Evolutionary conservation across 2,888 invertebrate genomes (phyloP).

Genomic region (Myathropa florea): DNA sequence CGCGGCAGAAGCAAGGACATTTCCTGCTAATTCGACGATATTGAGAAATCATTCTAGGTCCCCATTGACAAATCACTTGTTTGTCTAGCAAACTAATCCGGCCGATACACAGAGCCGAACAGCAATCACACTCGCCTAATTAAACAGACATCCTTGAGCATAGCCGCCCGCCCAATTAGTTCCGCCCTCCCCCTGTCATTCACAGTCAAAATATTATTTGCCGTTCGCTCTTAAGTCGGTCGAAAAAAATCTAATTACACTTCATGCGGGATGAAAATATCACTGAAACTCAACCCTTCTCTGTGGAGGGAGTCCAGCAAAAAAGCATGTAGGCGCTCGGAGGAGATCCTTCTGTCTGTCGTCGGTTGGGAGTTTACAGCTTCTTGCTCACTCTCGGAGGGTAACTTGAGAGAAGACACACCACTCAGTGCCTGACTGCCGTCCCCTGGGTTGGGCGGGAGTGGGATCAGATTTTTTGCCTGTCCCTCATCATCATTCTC

Average conservation of each 20-base stretch:
- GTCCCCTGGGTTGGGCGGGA: not conserved
- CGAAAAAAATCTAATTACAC: slow-evolving; percentile 21
- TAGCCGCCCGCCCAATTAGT: not conserved
- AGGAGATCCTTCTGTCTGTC: not conserved
- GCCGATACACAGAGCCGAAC: not conserved
- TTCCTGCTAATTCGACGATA: not conserved
- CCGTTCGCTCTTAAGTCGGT: slow-evolving; percentile 1
- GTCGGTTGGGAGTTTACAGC: slow-evolving; percentile 20
- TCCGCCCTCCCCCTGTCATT: not conserved
- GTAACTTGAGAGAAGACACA: slow-evolving; percentile 12
- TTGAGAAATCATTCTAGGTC: not conserved
- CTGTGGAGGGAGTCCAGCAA: no score
- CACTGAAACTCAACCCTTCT: not conserved
- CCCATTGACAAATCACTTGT: slow-evolving; percentile 43
- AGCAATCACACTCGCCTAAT: slow-evolving; percentile 16
- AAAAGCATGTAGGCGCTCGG: no score
- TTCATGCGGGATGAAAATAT: not conserved
- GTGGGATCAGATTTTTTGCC: not conserved
- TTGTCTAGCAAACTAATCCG: slow-evolving; percentile 29
- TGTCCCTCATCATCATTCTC: not conserved
- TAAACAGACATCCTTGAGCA: slow-evolving; percentile 22
- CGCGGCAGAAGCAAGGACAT: not conserved
- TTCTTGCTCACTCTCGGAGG: slow-evolving; percentile 6
- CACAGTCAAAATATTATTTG: slow-evolving; percentile 41
- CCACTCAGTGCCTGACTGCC: not conserved